Evolutionary conservation across 2,113 vertebrate genomes (phyloP).

Genomic region (Sus scrofa): T2T-Sscrofa CM000827.6:97497001-97497500

Average conservation of each 20-base stretch:
- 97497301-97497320: constrained; percentile 40
- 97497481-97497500: constrained; percentile 98
- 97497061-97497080: not conserved
- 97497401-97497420: not conserved
- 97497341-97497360: constrained; percentile 47
- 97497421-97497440: not conserved
- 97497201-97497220: not conserved
- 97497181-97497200: constrained; percentile 52
- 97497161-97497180: constrained; percentile 3
- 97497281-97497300: not conserved
- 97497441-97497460: not conserved
- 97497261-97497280: not conserved
- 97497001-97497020: not conserved
- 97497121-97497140: not conserved
- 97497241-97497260: not conserved
- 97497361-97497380: not conserved
- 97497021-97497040: not conserved
- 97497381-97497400: constrained; percentile 48
- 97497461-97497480: constrained; percentile 96
- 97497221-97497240: not conserved
- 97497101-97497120: not conserved
- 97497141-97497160: not conserved
- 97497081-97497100: not conserved
- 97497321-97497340: not conserved
- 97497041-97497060: not conserved